Evolutionary conservation across 2,888 invertebrate genomes (phyloP).

Genomic region (Diabrotica balteata): DNA sequence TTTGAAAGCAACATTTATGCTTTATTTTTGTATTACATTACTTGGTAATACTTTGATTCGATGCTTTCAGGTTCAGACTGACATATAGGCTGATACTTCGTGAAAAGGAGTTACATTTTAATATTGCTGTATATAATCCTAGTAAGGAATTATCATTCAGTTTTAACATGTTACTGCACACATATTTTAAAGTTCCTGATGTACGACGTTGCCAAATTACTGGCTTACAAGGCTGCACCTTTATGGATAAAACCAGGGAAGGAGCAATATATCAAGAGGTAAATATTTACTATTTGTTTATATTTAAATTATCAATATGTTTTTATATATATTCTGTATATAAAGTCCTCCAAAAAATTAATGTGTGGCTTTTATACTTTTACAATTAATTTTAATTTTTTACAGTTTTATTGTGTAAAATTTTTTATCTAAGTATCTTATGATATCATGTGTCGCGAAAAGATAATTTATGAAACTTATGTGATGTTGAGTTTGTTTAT

Average conservation of each 20-base stretch:
- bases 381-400: too few species aligned
- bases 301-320: too few species aligned
- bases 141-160: conserved; percentile 90
- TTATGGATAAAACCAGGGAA: conserved; percentile 81
- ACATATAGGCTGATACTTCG: conserved; percentile 91
- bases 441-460: too few species aligned
- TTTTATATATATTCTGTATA: too few species aligned
- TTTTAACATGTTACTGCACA: conserved; percentile 92
- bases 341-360: background rate
- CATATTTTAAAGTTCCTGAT: conserved; percentile 95
- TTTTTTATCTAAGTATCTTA: too few species aligned
- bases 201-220: conserved; percentile 90
- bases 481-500: too few species aligned
- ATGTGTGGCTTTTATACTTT: too few species aligned
- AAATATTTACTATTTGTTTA: background rate
- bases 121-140: conserved; percentile 92
- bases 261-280: conserved; percentile 84
- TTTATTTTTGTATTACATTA: too few species aligned
- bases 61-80: conserved; percentile 76
- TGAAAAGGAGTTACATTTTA: conserved; percentile 91
- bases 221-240: conserved; percentile 84
- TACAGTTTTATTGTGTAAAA: too few species aligned
- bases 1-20: too few species aligned
- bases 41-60: background rate
- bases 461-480: too few species aligned